These are phyloP conservation scores for Gephyroberyx darwinii DNA, from an alignment of 2,797 vertebrate genomes.

Conservation along the genomic window DNA sequence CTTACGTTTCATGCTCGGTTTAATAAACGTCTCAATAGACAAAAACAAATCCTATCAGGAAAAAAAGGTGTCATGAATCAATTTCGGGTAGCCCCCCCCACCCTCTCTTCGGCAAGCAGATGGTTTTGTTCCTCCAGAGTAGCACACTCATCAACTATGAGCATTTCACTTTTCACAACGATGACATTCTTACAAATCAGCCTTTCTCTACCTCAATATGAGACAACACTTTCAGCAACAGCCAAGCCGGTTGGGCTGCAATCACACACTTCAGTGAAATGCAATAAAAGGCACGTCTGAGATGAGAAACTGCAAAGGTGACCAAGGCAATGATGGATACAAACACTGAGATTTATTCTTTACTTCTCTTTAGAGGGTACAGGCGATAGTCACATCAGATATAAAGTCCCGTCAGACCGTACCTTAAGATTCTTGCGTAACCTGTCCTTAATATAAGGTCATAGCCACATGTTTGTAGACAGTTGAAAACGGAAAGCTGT, in stretches of 20 bases:
- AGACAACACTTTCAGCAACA: slow-evolving; percentile 38
- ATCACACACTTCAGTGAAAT: slow-evolving; percentile 64
- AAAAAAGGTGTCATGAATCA: slow-evolving; percentile 56
- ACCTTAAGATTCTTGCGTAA: background rate
- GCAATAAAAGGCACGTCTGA: slow-evolving; percentile 44
- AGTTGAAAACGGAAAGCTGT: no score
- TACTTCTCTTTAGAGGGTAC: background rate
- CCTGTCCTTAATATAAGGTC: background rate
- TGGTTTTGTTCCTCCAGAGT: slow-evolving; percentile 31
- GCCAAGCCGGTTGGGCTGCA: slow-evolving; percentile 29
- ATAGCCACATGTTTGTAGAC: background rate
- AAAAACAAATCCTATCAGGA: slow-evolving; percentile 58
- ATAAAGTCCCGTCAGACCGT: background rate
- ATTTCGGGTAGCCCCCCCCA: slow-evolving; percentile 12
- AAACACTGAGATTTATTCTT: slow-evolving; percentile 38
- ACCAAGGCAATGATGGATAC: slow-evolving; percentile 39
- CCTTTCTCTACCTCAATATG: slow-evolving; percentile 30
- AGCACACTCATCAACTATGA: slow-evolving; percentile 40
- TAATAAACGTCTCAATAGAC: slow-evolving; percentile 68
- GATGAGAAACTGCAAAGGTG: slow-evolving; percentile 61
- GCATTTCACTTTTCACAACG: slow-evolving; percentile 53
- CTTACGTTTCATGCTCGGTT: slow-evolving; percentile 65
- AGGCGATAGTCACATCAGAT: slow-evolving; percentile 1
- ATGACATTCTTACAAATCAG: slow-evolving; percentile 52
- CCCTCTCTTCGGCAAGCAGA: slow-evolving; percentile 10